These are phyloP conservation scores for Plusia festucae DNA, from an alignment of 2,888 invertebrate species.

Conservation along the genomic window DNA sequence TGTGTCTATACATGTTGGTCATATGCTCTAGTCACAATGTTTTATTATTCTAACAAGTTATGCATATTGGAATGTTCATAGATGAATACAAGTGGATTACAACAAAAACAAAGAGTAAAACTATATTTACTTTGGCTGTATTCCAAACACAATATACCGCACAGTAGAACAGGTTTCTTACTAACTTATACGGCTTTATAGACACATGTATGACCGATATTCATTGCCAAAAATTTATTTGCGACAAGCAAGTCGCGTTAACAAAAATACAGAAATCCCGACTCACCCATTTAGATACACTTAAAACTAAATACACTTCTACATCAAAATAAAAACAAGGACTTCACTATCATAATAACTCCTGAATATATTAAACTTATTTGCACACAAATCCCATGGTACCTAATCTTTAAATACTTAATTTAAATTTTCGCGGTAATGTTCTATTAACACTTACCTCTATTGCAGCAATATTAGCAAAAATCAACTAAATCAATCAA, in stretches of 20 bases:
- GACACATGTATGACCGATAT: slow-evolving; percentile 1
- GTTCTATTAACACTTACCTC: slow-evolving; percentile 46
- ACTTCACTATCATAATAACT: not conserved
- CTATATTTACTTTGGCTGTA: slow-evolving; percentile 28
- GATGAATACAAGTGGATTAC: slow-evolving; percentile 7
- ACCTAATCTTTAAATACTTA: slow-evolving; percentile 2
- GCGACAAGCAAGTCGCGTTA: not conserved
- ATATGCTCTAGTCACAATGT: not conserved
- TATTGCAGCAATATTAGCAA: slow-evolving; percentile 18
- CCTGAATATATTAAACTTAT: not conserved
- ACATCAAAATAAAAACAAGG: not conserved
- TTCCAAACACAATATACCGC: slow-evolving; percentile 23
- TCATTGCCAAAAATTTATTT: slow-evolving; percentile 19
- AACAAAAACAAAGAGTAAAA: slow-evolving; percentile 7
- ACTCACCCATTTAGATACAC: not conserved
- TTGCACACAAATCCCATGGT: not conserved
- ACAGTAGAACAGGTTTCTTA: slow-evolving; percentile 11
- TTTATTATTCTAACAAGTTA: not conserved
- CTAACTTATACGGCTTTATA: slow-evolving; percentile 5
- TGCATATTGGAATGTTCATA: not conserved
- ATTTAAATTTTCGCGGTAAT: slow-evolving; percentile 65
- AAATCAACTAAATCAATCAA: slow-evolving; percentile 17
- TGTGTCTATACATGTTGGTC: not conserved
- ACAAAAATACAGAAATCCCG: slow-evolving; percentile 1
- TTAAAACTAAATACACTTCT: not conserved